Evolutionary conservation across 1,140 invertebrate species (phyloP), one percentile per base, ranked within the genome.

Genomic region (Lordiphosa mommai): DNA sequence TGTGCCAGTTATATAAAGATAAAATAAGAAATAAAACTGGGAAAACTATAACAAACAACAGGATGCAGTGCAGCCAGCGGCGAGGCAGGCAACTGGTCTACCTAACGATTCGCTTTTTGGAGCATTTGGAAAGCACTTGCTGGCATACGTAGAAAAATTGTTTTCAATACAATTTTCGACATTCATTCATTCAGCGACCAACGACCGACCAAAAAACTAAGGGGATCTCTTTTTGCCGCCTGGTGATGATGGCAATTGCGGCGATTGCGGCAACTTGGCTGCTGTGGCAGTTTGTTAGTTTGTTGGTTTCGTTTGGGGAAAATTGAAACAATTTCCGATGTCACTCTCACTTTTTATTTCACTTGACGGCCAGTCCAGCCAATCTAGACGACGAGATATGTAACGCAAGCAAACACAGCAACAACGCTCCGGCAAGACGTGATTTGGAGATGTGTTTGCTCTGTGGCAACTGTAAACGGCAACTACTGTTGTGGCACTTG

Each of bases 281-380:
- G 14, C 20, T 27, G n/a, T 47, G 33, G 12, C 41, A 64, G 61
- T 73, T 66, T 69, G 69, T 49, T 66, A 57, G 52, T 67, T 69
- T 63, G 67, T 72, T 80, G 68, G 60, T 65, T 84, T 84, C 77
- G 77, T 85, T 85, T 86, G 71, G 23, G 23, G 74, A 79, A 86
- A 87, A 87, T 79, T 84, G 84, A 87, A 87, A 87, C 84, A 87
- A 87, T 87, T 87, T 87, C 84, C 84, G 84, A 87, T 87, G 85
- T 87, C 84, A 87, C 84, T 87, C 84, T 87, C 84, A 87, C 84
- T 87, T 87, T 87, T 87, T 84, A 76, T 76, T 79, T 68, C 72
- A 59, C 77, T 74, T 55, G 67, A 69, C 66, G 63, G 44, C 59
- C 43, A n/a, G 40, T 63, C 29, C 37, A 77, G 73, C 77, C 77